A percentile compares a stretch with the other conserved stretches of the same genome.
These are phyloP conservation scores for Protobothrops mucrosquamatus DNA, from an alignment of 2,113 vertebrate genomes.

Conservation along the genomic window DNA sequence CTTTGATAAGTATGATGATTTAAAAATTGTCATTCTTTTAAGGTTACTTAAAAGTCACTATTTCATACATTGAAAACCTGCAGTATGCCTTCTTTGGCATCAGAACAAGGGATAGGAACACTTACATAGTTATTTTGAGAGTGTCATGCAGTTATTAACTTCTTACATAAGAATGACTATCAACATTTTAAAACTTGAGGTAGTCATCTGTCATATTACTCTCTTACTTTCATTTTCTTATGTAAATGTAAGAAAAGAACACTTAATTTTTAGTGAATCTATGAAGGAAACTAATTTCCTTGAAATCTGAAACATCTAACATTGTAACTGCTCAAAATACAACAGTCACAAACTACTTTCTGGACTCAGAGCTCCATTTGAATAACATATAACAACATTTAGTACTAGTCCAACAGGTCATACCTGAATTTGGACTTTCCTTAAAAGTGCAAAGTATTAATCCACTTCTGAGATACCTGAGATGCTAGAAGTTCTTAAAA, in stretches of 20 bases:
- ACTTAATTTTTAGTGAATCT: neutral
- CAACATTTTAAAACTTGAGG: conserved; percentile 7
- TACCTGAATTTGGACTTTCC: neutral
- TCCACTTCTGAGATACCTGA: no score
- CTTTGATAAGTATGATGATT: neutral
- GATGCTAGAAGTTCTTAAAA: no score
- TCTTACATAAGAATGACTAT: conserved; percentile 11
- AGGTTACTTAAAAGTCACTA: conserved; percentile 10
- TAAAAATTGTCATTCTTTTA: neutral
- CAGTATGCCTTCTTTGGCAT: conserved; percentile 8
- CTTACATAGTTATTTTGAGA: neutral
- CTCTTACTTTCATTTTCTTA: conserved; percentile 20
- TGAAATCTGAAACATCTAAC: neutral
- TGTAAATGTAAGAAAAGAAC: neutral
- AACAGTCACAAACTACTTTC: neutral
- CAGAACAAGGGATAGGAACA: conserved; percentile 2
- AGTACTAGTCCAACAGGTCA: neutral
- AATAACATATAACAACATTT: neutral
- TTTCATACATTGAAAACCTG: neutral
- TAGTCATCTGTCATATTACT: conserved; percentile 6
- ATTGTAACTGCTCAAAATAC: neutral
- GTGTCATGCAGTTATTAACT: neutral
- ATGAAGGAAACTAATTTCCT: neutral
- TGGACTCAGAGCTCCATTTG: neutral
- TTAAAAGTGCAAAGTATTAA: neutral